Evolutionary conservation across 2,888 invertebrate species (phyloP), one percentile per base, ranked within the genome.

Genomic region (Ichneumoninae sp.): DNA sequence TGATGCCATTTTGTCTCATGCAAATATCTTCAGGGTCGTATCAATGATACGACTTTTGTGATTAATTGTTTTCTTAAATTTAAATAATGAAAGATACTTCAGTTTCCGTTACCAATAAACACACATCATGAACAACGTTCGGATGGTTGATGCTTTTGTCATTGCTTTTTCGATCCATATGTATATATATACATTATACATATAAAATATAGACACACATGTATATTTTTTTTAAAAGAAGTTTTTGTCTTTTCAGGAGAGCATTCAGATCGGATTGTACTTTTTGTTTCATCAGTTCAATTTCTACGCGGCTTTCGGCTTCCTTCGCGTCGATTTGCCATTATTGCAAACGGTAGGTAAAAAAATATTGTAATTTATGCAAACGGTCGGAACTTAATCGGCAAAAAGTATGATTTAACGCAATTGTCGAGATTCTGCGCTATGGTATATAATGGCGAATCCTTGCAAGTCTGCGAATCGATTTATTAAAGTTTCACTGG

Each of bases 301-400:
- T 52, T 84, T 84, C 66, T 72, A 62, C 33, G 86, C 84, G 13
- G 86, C 70, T 10, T 66, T 26, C n/a, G 86, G 86, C 16, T 74
- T 86, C 33, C 16, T 86, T 2, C 80, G 62, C 19, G 66, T 85
- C 33, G 81, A 85, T 69, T 75, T 85, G 36, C 85, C 80, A 10
- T 26, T 85, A 4, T 71, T 85, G 8, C 81, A 70, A 50, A 75
- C 74, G 6, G 86, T 86, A 10, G 71, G 72, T 52, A 10, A 10
- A 33, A 30, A 10, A 1, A 6, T 1, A 3, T 30, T n/a, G 13
- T 30, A 30, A 30, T 3, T 60, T 4, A 13, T 5, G 30, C 6
- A 13, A 16, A 26, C 5, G 4, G 22, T 13, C 13, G 60, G 6
- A 8, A 54, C 22, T 54, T 60, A 13, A 26, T 26, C 2, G 30